phyloP scores from a whole-genome alignment of 2,888 invertebrate genomes.

The Drosophila demipolita region DNA sequence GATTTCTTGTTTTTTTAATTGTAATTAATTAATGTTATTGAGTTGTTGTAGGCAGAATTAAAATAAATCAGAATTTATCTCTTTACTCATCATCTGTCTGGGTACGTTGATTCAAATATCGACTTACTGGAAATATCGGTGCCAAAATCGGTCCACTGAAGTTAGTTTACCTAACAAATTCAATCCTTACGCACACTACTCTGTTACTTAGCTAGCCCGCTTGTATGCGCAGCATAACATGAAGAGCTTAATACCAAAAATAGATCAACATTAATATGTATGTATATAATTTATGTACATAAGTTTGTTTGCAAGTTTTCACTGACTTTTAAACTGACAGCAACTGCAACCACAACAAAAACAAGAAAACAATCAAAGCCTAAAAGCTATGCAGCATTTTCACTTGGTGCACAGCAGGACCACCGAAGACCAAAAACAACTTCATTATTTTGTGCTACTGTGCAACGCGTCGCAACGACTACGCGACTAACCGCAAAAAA shows the following conservation, averaged over 20 bases:
- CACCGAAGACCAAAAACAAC: conserved; percentile 67
- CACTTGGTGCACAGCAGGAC: conserved; percentile 56
- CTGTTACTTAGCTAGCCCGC: conserved; percentile 13
- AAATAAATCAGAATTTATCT: not conserved
- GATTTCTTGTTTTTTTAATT: conserved; percentile 9
- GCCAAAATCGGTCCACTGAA: not conserved
- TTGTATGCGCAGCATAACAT: conserved; percentile 20
- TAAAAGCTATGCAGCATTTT: conserved; percentile 51
- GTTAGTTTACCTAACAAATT: not conserved
- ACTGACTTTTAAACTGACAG: conserved; percentile 39
- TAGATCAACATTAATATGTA: conserved; percentile 22
- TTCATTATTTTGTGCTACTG: conserved; percentile 76
- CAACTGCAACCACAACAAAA: conserved; percentile 8
- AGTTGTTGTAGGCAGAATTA: not conserved
- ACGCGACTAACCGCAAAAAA: conserved; percentile 58
- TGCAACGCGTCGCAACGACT: conserved; percentile 60
- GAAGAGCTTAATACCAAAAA: conserved; percentile 28
- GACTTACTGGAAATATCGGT: too few relatives aligned
- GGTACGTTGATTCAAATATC: not conserved
- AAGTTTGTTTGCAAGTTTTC: conserved; percentile 29
- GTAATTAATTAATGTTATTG: not conserved
- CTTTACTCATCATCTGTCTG: not conserved
- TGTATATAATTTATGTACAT: conserved; percentile 1
- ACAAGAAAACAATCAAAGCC: conserved; percentile 33
- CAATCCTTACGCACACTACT: conserved; percentile 29